phyloP scores from a whole-genome alignment of 2,888 invertebrate species.

The Macaria liturata region DNA sequence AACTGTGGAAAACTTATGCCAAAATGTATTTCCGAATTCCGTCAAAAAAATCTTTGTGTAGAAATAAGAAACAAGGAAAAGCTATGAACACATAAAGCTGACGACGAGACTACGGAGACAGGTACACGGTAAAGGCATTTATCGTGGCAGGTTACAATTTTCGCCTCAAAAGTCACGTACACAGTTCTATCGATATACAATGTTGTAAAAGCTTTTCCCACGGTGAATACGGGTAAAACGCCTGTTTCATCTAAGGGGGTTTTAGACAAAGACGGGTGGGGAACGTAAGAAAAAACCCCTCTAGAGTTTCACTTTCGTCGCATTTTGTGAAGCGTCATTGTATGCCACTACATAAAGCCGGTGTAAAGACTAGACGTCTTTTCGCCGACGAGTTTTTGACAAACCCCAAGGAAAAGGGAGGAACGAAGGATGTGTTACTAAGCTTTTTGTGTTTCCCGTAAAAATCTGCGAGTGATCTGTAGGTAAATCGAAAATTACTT shows the following conservation, averaged over 20 bases:
- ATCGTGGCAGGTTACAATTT: too few relatives aligned
- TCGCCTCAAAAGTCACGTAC: too few relatives aligned
- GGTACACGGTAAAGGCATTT: too few relatives aligned
- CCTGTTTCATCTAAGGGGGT: slow-evolving; percentile 43
- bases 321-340: slow-evolving; percentile 58
- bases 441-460: background rate
- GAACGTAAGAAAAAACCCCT: slow-evolving; percentile 51
- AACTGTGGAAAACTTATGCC: too few relatives aligned
- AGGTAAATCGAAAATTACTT: background rate
- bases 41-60: too few relatives aligned
- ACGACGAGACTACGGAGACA: too few relatives aligned
- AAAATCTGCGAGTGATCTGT: background rate
- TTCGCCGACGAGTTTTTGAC: slow-evolving; percentile 48
- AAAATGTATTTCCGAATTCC: too few relatives aligned
- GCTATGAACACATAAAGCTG: too few relatives aligned
- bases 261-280: slow-evolving; percentile 52
- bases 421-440: background rate
- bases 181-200: slow-evolving; percentile 48
- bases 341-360: slow-evolving; percentile 45
- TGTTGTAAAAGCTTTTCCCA: slow-evolving; percentile 62
- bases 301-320: slow-evolving; percentile 65
- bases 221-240: slow-evolving; percentile 53
- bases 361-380: slow-evolving; percentile 47
- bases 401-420: slow-evolving; percentile 24
- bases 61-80: too few relatives aligned